phyloP scores from a whole-genome alignment of 2,113 vertebrate genomes.

The Dascyllus trimaculatus region DNA sequence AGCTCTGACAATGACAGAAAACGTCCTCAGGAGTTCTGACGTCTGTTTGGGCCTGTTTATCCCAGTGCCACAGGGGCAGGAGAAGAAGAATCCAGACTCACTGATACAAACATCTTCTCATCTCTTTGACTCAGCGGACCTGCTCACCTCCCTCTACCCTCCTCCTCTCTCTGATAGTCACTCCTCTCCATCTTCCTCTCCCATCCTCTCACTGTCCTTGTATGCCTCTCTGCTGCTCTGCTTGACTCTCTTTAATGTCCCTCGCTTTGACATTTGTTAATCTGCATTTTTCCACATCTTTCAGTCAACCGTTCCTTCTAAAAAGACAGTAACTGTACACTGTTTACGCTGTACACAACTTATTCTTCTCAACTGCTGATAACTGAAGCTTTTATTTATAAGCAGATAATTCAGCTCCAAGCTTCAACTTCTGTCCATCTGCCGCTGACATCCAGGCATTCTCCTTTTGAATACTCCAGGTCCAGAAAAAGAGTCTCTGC shows the following conservation, averaged over 20 bases:
- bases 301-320: not conserved
- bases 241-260: not conserved
- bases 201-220: not conserved
- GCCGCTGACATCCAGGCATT: too few relatives aligned
- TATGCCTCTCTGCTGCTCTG: not conserved
- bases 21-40: slow-evolving; percentile 19
- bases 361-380: too few relatives aligned
- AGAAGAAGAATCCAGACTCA: not conserved
- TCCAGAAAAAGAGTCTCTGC: too few relatives aligned
- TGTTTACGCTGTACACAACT: not conserved
- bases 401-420: too few relatives aligned
- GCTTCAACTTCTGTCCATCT: too few relatives aligned
- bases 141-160: not conserved
- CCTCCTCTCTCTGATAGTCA: not conserved
- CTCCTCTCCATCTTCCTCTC: not conserved
- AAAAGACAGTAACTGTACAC: not conserved
- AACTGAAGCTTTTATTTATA: too few relatives aligned
- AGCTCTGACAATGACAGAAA: not conserved
- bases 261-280: not conserved
- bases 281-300: not conserved
- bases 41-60: slow-evolving; percentile 40
- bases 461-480: too few relatives aligned
- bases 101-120: slow-evolving; percentile 9
- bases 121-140: slow-evolving; percentile 26
- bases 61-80: not conserved